Base-by-base conservation (phyloP, 2,797 vertebrate genomes). In the Poliocrania exsul region DNA sequence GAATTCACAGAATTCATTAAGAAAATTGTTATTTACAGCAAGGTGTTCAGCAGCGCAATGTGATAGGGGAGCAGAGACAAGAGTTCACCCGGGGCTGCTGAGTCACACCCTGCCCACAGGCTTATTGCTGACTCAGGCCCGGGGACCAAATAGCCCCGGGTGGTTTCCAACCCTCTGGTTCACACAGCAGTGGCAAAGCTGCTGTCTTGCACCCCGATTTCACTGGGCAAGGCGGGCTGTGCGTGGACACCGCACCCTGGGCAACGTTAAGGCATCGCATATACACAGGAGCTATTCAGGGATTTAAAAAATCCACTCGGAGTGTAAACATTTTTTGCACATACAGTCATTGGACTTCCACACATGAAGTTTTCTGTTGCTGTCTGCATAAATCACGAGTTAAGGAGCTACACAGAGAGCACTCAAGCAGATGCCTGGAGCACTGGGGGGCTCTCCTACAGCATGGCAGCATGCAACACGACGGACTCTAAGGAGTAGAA, bases 1-100 rank as follows among this genome's bases (percentile, higher is more conserved):
- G 97, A 98, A 98, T 98, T 98, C 97, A 97, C 33, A 82, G 97
- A 98, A 98, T 98, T 98, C 97, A 97, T 96, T 97, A 97, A 95
- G 84, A 85, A 92, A 81, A 40, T 80, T 8, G 8, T 89, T 95
- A 95, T 95, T 96, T 94, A 97, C 96, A 96, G 85, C 88, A 58
- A 83, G 58, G 53, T 86, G 93, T 94, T 96, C 92, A 91, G 96
- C 92, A 96, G 95, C 82, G 54, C 5, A 25, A 64, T 38, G 70
- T 23, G 85, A 83, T 47, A 95, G 88, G 94, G 85, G 78, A 96
- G 93, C 88, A 54, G 71, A 95, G 91, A 42, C 8, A 77, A 71
- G 66, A 93, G 90, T 54, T 93, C 5, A 4, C 49, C 74, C 51
- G 1, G 74, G 66, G 77, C 61, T 86, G 91, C 95, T 85, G 71